Evolutionary conservation across 2,888 invertebrate species (phyloP), one percentile per base, ranked within the genome.

Genomic region (Scaptodrosophila latifasciaeformis): DNA sequence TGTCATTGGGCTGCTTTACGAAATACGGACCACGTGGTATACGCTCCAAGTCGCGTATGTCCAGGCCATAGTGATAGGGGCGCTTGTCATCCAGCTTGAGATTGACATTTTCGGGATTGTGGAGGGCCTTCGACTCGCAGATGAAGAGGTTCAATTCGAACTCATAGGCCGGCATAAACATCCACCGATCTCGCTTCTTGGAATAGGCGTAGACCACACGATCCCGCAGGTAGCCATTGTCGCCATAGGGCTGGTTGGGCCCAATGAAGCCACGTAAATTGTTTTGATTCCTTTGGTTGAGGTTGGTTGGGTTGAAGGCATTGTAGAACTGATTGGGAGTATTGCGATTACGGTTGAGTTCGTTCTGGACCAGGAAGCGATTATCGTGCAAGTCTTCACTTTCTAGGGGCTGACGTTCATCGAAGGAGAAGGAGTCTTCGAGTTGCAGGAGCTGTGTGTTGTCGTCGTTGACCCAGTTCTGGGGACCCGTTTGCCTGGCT

Each of bases 21-120:
- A 98, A 96, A 81, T 90, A 93, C 2, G 98, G 98, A 0, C 97
- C 97, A 67, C 92, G 88, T 0, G 96, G 95, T 65, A 97, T 91
- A 76, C 91, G 90, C 57, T 91, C 90, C 0, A 93, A 92, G 85
- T 97, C 93, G 65, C 89, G 90, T 39, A 95, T 90, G 81, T 94
- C 92, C 47, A 95, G 84, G 2, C 97, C 97, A 86, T 96, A 97
- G 37, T 93, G 92, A 82, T 93, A 94, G 35, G 92, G 92, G 45
- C 96, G 90, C 67, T 92, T 91, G 75, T 94, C 93, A 82, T 92
- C 91, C 64, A 91, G 90, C 55, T 95, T 87, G 64, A 90, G 89
- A 59, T 90, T 88, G n/a, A 93, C 89, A 70, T 92, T 91, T 17
- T 94, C 93, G 0, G 82, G 82, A 58, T 65, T 84, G 29, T 84